Percentiles rank a stretch among this genome's conserved stretches.
Evolutionary conservation across 2,113 vertebrate genomes (phyloP).

Genomic region (Silurus glanis): DNA sequence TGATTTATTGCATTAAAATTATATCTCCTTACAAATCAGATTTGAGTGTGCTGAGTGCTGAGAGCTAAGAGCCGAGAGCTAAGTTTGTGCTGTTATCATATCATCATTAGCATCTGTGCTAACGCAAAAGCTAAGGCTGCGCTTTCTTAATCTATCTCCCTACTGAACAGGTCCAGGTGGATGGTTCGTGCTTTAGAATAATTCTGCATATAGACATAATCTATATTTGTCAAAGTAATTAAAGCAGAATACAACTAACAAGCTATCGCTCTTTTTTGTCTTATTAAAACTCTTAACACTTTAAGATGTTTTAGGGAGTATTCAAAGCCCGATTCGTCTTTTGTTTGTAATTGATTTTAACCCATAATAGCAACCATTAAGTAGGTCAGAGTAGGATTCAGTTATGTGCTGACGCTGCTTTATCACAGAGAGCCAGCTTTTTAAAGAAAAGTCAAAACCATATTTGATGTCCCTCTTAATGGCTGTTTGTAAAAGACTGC

Average conservation of each 20-base stretch:
- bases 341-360: constrained; percentile 68
- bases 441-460: constrained; percentile 58
- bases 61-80: constrained; percentile 59
- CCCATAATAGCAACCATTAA: constrained; percentile 66
- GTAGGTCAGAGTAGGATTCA: constrained; percentile 65
- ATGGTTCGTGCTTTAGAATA: constrained; percentile 68
- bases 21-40: constrained; percentile 62
- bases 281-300: constrained; percentile 74
- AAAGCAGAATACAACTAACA: constrained; percentile 70
- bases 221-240: constrained; percentile 74
- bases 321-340: constrained; percentile 60
- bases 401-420: constrained; percentile 57
- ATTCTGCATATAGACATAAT: constrained; percentile 71
- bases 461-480: background rate
- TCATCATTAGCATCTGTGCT: constrained; percentile 76
- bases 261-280: constrained; percentile 68
- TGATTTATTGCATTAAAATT: background rate
- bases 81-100: constrained; percentile 74
- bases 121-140: constrained; percentile 70
- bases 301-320: constrained; percentile 69
- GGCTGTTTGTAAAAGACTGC: constrained; percentile 18
- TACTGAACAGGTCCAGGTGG: constrained; percentile 68
- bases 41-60: constrained; percentile 67
- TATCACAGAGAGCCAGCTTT: constrained; percentile 36
- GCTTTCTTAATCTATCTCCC: constrained; percentile 71